Conservation (phyloP, 2,888 invertebrate genomes). For the Drosophila bunnanda region DNA sequence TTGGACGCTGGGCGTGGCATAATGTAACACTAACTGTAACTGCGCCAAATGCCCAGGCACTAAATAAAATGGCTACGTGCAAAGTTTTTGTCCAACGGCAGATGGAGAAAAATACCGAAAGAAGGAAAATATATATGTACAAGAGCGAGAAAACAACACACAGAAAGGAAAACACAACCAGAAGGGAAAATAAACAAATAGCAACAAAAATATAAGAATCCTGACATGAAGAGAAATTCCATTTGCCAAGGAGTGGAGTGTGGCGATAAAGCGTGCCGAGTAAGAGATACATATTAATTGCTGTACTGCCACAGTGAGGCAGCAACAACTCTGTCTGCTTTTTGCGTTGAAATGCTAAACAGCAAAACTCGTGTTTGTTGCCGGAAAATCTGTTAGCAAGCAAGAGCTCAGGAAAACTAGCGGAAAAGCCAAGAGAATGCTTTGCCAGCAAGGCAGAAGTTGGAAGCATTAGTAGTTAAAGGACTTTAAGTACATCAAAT, state of each 20-base stretch:
- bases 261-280: constrained; percentile 72
- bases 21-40: constrained; percentile 56
- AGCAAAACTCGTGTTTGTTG: constrained; percentile 53
- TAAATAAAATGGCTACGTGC: constrained; percentile 73
- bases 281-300: constrained; percentile 79
- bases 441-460: not conserved
- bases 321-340: constrained; percentile 39
- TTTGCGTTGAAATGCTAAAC: constrained; percentile 74
- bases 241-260: constrained; percentile 14
- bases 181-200: constrained; percentile 29
- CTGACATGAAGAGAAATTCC: constrained; percentile 27
- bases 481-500: not conserved
- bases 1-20: constrained; percentile 35
- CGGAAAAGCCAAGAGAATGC: not conserved
- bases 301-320: constrained; percentile 50
- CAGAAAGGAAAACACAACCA: constrained; percentile 12
- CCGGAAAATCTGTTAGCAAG: constrained; percentile 33
- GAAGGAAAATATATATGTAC: not conserved
- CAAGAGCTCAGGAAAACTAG: constrained; percentile 11
- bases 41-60: constrained; percentile 62
- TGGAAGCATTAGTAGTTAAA: not conserved
- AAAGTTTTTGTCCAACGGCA: constrained; percentile 47
- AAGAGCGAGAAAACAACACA: constrained; percentile 14
- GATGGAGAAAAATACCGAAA: constrained; percentile 13
- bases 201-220: constrained; percentile 28